Evolutionary conservation across 2,797 vertebrate species (phyloP), one percentile per base, ranked within the genome.

Genomic region (Hippocampus kuda): DNA sequence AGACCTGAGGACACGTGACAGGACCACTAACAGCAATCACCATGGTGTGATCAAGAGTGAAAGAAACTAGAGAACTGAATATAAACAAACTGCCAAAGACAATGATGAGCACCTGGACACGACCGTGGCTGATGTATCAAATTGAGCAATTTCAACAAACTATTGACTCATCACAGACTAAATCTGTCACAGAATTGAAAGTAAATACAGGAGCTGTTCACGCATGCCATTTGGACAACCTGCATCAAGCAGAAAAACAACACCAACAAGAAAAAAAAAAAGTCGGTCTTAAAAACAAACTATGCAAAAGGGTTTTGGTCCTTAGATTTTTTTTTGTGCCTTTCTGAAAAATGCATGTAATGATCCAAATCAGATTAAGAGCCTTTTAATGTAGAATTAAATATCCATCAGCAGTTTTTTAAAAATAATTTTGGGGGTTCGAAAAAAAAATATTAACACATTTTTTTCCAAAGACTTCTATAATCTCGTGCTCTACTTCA

Each of bases 111-210:
- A 10, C 63, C 16, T 41, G 1, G 62, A 30, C 56, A 67, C 30
- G 64, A 76, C 24, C 51, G 16, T 34, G 34, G 34, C 5, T 34
- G 1, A 68, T 54, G 69, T 79, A 76, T 72, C 77, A 71, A 67
- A 80, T 75, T 84, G 84, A 76, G 81, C 79, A 61, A 68, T 77
- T 68, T 66, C 75, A 68, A 84, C 89, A 54, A 89, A 89, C 90
- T 85, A 89, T 88, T 88, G 83, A 89, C 86, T 26, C 8, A 30
- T 5, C 15, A 26, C 68, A 75, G 75, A 81, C 76, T 68, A 76
- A 79, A 78, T 80, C 83, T 62, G 72, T 48, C 73, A 77, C 75
- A 70, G 70, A 68, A 75, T 77, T 79, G 84, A 86, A 89, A 85
- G 85, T 90, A 86, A 84, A 85, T 74, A 76, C 77, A 72, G 74